Conservation (phyloP, 2,888 invertebrate genomes). For the Volucella zonaria region DNA sequence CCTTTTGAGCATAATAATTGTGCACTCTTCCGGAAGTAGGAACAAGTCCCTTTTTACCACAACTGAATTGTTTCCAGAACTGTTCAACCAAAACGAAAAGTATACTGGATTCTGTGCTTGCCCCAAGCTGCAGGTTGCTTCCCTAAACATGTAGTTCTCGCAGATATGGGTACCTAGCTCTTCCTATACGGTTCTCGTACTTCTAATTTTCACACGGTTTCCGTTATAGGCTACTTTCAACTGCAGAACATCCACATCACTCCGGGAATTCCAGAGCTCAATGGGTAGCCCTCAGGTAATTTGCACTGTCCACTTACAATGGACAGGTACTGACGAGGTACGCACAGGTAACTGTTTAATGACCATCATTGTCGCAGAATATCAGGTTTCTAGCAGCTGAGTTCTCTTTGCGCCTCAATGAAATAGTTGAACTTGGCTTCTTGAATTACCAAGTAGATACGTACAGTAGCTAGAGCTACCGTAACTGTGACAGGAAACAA, state of each 20-base stretch:
- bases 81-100: too few relatives aligned
- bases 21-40: too few relatives aligned
- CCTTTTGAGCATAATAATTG: too few relatives aligned
- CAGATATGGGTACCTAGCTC: neutral
- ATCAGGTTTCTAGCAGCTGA: slow-evolving; percentile 42
- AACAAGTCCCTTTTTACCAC: too few relatives aligned
- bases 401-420: slow-evolving; percentile 56
- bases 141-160: neutral
- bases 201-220: slow-evolving; percentile 46
- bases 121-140: neutral
- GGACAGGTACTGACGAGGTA: slow-evolving; percentile 5
- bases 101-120: too few relatives aligned
- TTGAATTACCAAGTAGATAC: slow-evolving; percentile 32
- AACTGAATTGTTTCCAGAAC: too few relatives aligned
- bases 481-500: slow-evolving; percentile 28
- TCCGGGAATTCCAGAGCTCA: neutral
- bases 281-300: slow-evolving; percentile 17
- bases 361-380: slow-evolving; percentile 39
- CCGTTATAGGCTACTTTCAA: slow-evolving; percentile 10
- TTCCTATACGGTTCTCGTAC: neutral
- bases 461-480: neutral
- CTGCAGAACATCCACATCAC: slow-evolving; percentile 24
- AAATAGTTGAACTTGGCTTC: slow-evolving; percentile 63
- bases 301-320: slow-evolving; percentile 27
- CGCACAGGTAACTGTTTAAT: slow-evolving; percentile 51